These are phyloP conservation scores for Alcedo quadribrachys DNA, from an alignment of 2,797 vertebrate genomes.

Conservation along the genomic window DNA sequence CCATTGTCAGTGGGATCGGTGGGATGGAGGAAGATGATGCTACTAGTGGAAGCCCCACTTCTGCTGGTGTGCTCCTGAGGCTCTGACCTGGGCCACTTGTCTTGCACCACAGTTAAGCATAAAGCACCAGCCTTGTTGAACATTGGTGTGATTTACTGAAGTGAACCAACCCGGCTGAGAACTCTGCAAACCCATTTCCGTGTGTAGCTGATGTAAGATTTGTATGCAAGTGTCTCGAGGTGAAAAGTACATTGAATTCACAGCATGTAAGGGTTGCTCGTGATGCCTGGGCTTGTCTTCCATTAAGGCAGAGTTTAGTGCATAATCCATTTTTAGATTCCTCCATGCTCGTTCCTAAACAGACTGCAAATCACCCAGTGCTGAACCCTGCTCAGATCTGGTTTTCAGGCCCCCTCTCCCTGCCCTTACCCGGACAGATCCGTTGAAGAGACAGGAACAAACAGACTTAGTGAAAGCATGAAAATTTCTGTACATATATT, in stretches of 20 bases:
- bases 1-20: neutral
- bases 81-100: neutral
- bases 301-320: constrained; percentile 33
- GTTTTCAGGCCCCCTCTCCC: neutral
- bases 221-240: neutral
- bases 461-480: neutral
- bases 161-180: neutral
- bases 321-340: constrained; percentile 55
- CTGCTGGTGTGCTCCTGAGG: neutral
- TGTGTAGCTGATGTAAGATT: neutral
- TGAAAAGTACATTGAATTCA: constrained; percentile 44
- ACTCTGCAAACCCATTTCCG: neutral
- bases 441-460: neutral
- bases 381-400: neutral
- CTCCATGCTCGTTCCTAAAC: neutral
- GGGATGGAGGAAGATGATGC: neutral
- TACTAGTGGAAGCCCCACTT: neutral
- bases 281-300: constrained; percentile 9
- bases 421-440: neutral
- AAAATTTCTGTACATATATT: neutral
- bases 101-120: rapidly evolving
- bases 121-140: neutral
- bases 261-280: constrained; percentile 10
- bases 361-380: neutral
- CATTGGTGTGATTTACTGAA: neutral